These are phyloP conservation scores for Pristionchus exspectatus DNA, from an alignment of 2,888 invertebrate genomes.

Conservation along the genomic window DNA sequence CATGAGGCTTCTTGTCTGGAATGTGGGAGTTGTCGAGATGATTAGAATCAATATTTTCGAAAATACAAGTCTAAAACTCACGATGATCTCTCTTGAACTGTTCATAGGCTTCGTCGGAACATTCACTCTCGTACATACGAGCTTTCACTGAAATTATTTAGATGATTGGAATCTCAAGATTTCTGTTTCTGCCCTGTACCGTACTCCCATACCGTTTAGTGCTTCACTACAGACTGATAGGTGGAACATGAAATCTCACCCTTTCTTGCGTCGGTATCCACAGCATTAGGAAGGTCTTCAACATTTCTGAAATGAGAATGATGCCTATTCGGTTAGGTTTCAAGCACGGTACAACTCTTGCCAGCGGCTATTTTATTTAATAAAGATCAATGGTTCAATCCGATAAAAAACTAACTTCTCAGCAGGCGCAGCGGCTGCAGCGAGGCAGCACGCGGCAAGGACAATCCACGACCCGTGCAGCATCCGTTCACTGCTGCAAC, in stretches of 20 bases:
- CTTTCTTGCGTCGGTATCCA: not conserved
- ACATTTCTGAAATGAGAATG: not conserved
- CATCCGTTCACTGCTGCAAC: not conserved
- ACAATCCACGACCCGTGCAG: not conserved
- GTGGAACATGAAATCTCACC: not conserved
- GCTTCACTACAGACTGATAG: no score
- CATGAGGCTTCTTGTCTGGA: not conserved
- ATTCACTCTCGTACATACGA: not conserved
- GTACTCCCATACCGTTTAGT: no score
- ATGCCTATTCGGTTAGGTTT: not conserved
- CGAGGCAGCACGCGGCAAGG: not conserved
- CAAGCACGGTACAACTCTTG: not conserved
- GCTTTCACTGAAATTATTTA: not conserved
- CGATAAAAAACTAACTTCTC: not conserved
- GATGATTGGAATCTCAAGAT: not conserved
- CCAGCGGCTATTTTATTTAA: not conserved
- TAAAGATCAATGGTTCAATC: not conserved
- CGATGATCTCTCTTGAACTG: constrained; percentile 7
- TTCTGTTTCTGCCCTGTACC: no score
- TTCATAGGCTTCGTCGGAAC: not conserved
- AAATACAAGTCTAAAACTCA: not conserved
- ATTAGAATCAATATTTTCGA: not conserved
- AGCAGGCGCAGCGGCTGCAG: not conserved
- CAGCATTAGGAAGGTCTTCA: not conserved
- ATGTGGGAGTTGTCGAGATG: not conserved